Evolutionary conservation across 2,888 invertebrate species (phyloP).

Genomic region (Tetranychus piercei): DNA sequence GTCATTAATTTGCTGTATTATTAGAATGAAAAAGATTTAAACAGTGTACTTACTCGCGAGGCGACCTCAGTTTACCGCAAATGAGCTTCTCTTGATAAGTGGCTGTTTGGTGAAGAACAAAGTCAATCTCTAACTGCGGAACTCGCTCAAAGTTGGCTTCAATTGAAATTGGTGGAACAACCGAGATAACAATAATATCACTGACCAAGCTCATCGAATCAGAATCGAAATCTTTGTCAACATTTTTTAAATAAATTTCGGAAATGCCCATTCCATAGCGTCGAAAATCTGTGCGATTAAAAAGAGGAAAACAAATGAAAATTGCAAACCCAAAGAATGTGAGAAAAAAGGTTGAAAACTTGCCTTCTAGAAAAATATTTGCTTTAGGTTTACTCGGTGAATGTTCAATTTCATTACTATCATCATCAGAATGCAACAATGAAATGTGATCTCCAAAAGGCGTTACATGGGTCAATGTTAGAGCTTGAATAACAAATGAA

Average conservation of each 20-base stretch:
- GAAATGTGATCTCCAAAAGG: constrained; percentile 12
- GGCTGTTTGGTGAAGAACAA: background rate
- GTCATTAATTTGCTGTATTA: too few species aligned
- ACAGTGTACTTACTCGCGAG: background rate
- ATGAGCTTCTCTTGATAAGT: background rate
- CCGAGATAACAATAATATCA: constrained; percentile 19
- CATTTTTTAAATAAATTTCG: constrained; percentile 14
- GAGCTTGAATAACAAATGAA: background rate
- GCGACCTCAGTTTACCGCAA: background rate
- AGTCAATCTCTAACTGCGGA: constrained; percentile 19
- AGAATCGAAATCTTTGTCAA: constrained; percentile 16
- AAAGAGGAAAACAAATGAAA: background rate
- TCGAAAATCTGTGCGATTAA: constrained; percentile 12
- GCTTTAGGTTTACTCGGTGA: constrained; percentile 13
- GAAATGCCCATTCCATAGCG: constrained; percentile 20
- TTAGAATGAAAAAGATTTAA: too few species aligned
- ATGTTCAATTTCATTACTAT: constrained; percentile 9
- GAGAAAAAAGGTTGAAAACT: background rate
- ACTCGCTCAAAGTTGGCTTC: constrained; percentile 20
- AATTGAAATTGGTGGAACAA: constrained; percentile 21
- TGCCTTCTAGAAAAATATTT: constrained; percentile 18
- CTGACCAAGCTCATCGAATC: constrained; percentile 13
- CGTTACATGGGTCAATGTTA: constrained; percentile 17
- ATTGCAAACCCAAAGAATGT: background rate
- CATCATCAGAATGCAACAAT: constrained; percentile 2